Percentiles rank a stretch among this genome's conserved stretches.
Conservation (phyloP, 2,888 invertebrate species). For the Tachystola acroxantha region DNA sequence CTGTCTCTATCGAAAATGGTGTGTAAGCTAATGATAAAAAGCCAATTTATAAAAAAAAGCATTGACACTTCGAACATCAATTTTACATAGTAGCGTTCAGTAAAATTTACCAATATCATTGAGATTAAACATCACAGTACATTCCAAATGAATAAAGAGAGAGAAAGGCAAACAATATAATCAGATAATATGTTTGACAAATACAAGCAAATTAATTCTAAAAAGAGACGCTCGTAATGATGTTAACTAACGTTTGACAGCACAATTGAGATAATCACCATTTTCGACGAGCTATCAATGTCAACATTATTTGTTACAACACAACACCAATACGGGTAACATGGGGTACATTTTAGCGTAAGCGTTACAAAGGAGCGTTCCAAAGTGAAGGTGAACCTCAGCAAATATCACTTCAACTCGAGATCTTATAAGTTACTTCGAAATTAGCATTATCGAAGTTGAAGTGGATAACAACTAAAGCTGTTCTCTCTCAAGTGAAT, state of each 20-base stretch:
- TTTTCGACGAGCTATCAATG: constrained; percentile 51
- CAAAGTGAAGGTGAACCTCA: constrained; percentile 24
- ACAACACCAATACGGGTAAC: constrained; percentile 54
- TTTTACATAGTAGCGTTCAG: constrained; percentile 59
- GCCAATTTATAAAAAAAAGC: constrained; percentile 48
- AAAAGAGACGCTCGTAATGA: constrained; percentile 30
- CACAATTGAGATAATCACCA: constrained; percentile 43
- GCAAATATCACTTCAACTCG: constrained; percentile 30
- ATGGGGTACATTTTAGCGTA: constrained; percentile 40
- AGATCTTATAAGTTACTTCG: constrained; percentile 5
- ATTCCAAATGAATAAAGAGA: constrained; percentile 28
- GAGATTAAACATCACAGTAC: constrained; percentile 20
- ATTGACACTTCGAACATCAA: constrained; percentile 52
- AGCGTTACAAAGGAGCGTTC: constrained; percentile 54
- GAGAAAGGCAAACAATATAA: constrained; percentile 28
- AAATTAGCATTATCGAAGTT: constrained; percentile 24
- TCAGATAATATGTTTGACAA: constrained; percentile 19
- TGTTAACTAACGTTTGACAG: constrained; percentile 21
- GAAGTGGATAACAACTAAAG: constrained; percentile 46
- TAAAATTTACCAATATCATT: constrained; percentile 38
- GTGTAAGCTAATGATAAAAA: constrained; percentile 49
- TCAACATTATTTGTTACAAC: constrained; percentile 36
- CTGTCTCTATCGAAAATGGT: constrained; percentile 60
- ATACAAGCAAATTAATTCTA: constrained; percentile 41
- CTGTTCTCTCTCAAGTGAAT: constrained; percentile 41